These are phyloP conservation scores for Paracanthobrama guichenoti DNA, from an alignment of 2,113 vertebrate genomes.

Conservation along the genomic window DNA sequence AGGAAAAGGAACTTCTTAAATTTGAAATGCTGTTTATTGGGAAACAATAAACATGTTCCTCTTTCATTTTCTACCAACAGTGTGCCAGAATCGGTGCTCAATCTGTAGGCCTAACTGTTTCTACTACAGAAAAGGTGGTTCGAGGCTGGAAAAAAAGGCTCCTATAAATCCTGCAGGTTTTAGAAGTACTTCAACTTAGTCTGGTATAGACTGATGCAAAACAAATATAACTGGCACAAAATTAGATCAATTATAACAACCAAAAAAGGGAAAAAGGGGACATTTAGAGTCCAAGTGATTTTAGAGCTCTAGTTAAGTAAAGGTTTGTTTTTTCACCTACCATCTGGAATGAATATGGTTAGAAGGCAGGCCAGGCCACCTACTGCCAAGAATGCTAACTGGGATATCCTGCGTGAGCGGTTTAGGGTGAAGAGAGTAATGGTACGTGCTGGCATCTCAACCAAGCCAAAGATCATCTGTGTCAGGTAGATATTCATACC, in stretches of 20 bases:
- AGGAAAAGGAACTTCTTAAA: not conserved
- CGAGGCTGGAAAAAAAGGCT: not conserved
- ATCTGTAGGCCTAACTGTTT: not conserved
- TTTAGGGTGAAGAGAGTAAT: conserved; percentile 72
- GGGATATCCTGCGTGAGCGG: conserved; percentile 66
- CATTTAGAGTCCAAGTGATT: not conserved
- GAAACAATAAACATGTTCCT: not conserved
- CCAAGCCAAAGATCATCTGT: conserved; percentile 73
- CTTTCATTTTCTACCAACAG: not conserved
- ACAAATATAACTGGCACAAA: not conserved
- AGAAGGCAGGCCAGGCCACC: conserved; percentile 70
- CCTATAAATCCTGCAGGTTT: not conserved
- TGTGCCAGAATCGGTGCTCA: not conserved
- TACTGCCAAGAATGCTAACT: conserved; percentile 66
- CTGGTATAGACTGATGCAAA: not conserved
- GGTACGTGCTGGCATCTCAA: conserved; percentile 78
- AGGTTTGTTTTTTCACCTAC: conserved; percentile 46
- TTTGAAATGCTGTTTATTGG: not conserved
- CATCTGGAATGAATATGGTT: conserved; percentile 66
- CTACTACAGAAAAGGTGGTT: not conserved
- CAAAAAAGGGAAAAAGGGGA: not conserved
- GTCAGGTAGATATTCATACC: conserved; percentile 80
- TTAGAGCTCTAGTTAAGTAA: not conserved
- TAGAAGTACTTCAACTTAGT: no score
- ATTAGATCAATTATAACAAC: not conserved